phyloP scores from a whole-genome alignment of 2,888 invertebrate species.

The Cerastis leucographa region DNA sequence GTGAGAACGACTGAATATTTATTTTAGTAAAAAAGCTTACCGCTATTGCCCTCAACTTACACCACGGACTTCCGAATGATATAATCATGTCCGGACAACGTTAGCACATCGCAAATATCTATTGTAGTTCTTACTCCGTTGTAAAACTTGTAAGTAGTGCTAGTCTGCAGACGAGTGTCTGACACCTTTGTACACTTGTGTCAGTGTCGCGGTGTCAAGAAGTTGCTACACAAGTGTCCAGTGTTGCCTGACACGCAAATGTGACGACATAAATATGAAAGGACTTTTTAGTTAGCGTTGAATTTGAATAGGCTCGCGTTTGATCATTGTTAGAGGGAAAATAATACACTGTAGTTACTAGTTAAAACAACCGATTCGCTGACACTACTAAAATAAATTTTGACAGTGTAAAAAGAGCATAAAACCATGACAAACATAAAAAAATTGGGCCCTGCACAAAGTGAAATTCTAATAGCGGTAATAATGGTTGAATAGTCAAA shows the following conservation, averaged over 20 bases:
- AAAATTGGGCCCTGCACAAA: no score
- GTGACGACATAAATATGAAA: not conserved
- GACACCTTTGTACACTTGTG: slow-evolving; percentile 53
- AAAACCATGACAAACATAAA: no score
- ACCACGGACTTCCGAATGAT: slow-evolving; percentile 53
- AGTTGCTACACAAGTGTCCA: slow-evolving; percentile 22
- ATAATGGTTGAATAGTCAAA: no score
- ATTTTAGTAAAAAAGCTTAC: not conserved
- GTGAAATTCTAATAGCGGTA: no score
- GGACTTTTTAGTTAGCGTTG: not conserved
- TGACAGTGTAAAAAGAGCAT: not conserved
- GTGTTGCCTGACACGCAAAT: slow-evolving; percentile 8
- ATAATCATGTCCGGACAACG: slow-evolving; percentile 54
- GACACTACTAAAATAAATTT: not conserved
- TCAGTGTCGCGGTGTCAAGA: slow-evolving; percentile 22
- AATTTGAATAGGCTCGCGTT: not conserved
- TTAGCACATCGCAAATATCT: slow-evolving; percentile 66
- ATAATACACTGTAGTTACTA: not conserved
- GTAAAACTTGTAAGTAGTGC: slow-evolving; percentile 46
- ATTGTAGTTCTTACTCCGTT: slow-evolving; percentile 54
- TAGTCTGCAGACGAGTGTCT: slow-evolving; percentile 42
- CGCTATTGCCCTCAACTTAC: slow-evolving; percentile 12
- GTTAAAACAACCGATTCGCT: not conserved
- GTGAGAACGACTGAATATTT: not conserved
- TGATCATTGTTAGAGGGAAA: not conserved